Base-by-base conservation (phyloP, 1,140 invertebrate genomes). In the Leptinotarsa defecta region DNA sequence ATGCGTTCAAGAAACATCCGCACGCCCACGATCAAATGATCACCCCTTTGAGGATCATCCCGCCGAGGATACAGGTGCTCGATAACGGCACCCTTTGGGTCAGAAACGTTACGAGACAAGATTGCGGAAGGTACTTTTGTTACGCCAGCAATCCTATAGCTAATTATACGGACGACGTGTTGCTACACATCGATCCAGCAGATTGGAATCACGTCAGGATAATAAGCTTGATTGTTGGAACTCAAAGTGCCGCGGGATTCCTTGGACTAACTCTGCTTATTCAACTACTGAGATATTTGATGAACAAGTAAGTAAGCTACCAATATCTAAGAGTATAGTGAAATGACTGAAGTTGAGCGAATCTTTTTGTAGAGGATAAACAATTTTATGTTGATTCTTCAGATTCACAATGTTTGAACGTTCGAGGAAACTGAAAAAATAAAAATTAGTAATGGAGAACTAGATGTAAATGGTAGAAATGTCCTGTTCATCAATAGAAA, bases 121-220 rank as follows among this genome's bases (percentile, higher is more conserved):
- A 97, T 86, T 92, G 93, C 78, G 96, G 96, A n/a, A 87, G 91
- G 57, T 98, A 97, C 86, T 90, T 91, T 57, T 98, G 96, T 84
- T 92, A 92, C 81, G 95, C 94, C 17, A 91, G 91, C 74, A 97
- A 96, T 86, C 91, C 94, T 13, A 88, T 93, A 68, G 92, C 92
- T 48, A 96, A 95, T 84, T 86, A 90, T 4, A 94, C 93, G 6
- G 88, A 89, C 11, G 90, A 90, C 81, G 89, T 95, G 22, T 89
- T 91, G 34, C 86, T 96, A 13, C 92, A 91, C 77, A 92, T 95
- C 84, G 93, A 95, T 86, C 93, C 93, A 4, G 90, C 93, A 81
- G 94, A 93, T 67, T 91, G 95, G 86, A 91, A 91, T 80, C 90
- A 92, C 73, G 92, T 96, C 27, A 93, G 95, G 85, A 91, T 97